Base-by-base conservation (phyloP, 2,797 vertebrate genomes). In the Cynopterus sphinx region DNA sequence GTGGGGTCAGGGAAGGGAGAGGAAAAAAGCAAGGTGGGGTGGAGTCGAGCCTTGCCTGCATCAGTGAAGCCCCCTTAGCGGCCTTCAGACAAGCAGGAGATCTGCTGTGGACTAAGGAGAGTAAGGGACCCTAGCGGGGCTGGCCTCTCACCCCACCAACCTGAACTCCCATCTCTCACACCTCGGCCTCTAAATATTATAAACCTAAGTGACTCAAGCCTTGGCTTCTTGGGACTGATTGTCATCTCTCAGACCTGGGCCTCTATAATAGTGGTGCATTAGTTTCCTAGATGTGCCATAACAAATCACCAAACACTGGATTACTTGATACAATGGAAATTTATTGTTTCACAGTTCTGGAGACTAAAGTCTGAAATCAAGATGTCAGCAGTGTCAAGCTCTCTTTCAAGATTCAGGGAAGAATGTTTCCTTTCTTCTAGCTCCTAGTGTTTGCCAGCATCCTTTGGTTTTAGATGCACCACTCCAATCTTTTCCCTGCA, bases 41-140 rank as follows among this genome's bases (percentile, higher is more conserved):
- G 81, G 36, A 77, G 49, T 49, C 15, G 1, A 65, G 55, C 61
- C 71, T 39, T 71, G 46, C 16, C 55, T 65, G 46, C 46, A 36
- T 11, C 51, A 22, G 28, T 19, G 7, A 87, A 82, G 36, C 33
- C 43, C 17, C 16, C 24, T 31, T 36, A 24, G 36, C 33, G 55
- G 81, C 70, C 73, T 83, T 81, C 41, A 87, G 79, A 89, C 43
- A 65, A 55, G 65, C 10, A 9, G 21, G 36, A 92, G 63, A 51
- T n/a, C 51, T 78, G 93, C 97, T 55, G 49, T 82, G 49, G 95
- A 93, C 71, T 71, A 96, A 63, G 93, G 70, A 92, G 75, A 95
- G 79, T 78, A 61, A 43, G 63, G 81, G 97, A 92, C 88, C 57
- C 87, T 79, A 13, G 26, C 5, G 7, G 67, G 77, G 22, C 5